Conservation (phyloP, 2,888 invertebrate species). For the Leptopterna dolabrata region DNA sequence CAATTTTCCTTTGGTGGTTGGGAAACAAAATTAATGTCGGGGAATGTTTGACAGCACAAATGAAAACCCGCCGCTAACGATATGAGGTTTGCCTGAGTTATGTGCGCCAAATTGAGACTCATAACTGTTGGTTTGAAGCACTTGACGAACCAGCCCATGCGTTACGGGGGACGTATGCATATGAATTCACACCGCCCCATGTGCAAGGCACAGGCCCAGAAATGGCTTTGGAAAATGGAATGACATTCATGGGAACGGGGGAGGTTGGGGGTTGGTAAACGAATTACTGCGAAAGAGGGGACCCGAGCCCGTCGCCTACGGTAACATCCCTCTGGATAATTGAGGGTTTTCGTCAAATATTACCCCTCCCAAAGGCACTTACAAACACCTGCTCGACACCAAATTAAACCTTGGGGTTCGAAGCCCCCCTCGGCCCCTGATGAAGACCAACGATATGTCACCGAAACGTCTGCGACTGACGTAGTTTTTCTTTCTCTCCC, state of each 20-base stretch:
- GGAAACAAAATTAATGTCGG: too few species aligned
- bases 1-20: too few species aligned
- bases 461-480: conserved; percentile 38
- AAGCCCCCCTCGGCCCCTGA: neutral
- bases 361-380: neutral
- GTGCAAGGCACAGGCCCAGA: neutral
- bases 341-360: conserved; percentile 41
- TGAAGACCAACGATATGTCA: conserved; percentile 42
- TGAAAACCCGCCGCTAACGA: neutral
- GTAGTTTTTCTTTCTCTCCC: neutral
- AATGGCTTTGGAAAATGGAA: neutral
- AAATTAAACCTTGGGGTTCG: conserved; percentile 17
- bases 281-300: neutral
- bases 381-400: conserved; percentile 43
- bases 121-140: neutral
- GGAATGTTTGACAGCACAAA: neutral
- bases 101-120: neutral
- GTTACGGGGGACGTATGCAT: neutral
- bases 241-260: neutral
- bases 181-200: neutral
- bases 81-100: neutral
- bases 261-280: neutral
- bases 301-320: neutral
- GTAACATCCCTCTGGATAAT: neutral
- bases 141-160: neutral